These are phyloP conservation scores for Neopelma chrysocephalum DNA, from an alignment of 2,797 vertebrate species.

Conservation along the genomic window DNA sequence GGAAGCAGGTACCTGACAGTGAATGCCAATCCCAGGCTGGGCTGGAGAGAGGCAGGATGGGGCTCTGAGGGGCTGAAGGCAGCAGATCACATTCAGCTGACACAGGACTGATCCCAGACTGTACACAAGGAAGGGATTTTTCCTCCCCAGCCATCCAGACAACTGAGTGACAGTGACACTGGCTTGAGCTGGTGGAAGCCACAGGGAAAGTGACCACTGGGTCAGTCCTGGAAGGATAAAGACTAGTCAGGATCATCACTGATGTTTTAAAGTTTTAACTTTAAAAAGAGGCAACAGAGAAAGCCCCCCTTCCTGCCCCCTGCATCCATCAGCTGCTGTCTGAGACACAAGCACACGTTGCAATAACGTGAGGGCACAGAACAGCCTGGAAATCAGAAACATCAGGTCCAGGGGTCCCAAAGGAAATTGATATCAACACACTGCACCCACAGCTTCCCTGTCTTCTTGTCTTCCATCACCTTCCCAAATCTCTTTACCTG, in stretches of 20 bases:
- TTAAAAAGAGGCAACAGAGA: background rate
- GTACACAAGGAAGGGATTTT: background rate
- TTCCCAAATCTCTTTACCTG: background rate
- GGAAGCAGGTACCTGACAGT: background rate
- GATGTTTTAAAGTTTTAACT: background rate
- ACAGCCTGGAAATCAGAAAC: background rate
- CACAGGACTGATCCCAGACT: background rate
- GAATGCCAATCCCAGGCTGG: background rate
- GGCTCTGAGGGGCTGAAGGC: background rate
- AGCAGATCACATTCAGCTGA: background rate
- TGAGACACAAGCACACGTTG: accelerated
- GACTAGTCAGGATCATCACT: background rate
- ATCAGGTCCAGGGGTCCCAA: background rate
- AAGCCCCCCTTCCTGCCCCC: background rate
- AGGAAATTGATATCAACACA: background rate
- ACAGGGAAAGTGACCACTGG: background rate
- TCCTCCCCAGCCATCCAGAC: background rate
- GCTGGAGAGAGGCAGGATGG: background rate
- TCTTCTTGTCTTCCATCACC: background rate
- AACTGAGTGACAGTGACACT: background rate
- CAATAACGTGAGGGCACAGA: background rate
- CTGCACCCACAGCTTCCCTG: background rate
- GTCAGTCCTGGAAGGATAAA: background rate
- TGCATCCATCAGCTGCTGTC: background rate
- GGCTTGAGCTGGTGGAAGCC: background rate